Conservation (phyloP, 2,888 invertebrate genomes). For the Fragum whitleyi region DNA sequence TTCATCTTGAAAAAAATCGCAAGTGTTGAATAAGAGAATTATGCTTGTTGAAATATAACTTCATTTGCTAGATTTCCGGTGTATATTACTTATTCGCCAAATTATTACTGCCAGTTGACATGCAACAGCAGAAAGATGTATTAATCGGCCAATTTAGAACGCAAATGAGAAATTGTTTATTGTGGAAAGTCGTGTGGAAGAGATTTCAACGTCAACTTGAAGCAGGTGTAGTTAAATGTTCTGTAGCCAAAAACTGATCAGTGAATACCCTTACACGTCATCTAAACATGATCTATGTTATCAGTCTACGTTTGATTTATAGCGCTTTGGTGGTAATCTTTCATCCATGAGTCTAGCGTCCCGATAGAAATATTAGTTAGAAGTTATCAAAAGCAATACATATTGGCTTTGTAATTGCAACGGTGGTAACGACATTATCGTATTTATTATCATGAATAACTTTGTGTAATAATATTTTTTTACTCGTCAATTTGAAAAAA, state of each 20-base stretch:
- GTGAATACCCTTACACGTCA: background rate
- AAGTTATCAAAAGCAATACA: too few species aligned
- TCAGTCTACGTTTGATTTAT: background rate
- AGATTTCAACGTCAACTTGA: slow-evolving; percentile 15
- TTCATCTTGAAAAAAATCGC: slow-evolving; percentile 7
- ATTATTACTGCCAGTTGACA: slow-evolving; percentile 20
- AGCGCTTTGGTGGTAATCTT: background rate
- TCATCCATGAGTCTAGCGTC: too few species aligned
- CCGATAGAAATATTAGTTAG: too few species aligned
- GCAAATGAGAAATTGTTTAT: slow-evolving; percentile 36
- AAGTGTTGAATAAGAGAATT: slow-evolving; percentile 1
- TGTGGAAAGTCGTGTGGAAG: slow-evolving; percentile 26
- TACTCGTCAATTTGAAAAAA: too few species aligned
- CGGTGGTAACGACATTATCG: too few species aligned
- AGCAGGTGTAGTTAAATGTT: slow-evolving; percentile 21
- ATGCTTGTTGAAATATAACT: slow-evolving; percentile 25
- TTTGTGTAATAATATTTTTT: too few species aligned
- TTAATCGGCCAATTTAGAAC: slow-evolving; percentile 37
- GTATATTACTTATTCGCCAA: slow-evolving; percentile 13
- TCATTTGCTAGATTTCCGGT: slow-evolving; percentile 22
- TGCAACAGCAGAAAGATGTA: slow-evolving; percentile 22
- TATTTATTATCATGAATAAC: too few species aligned
- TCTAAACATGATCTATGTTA: background rate
- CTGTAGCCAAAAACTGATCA: slow-evolving; percentile 29
- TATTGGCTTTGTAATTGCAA: too few species aligned